phyloP scores from a whole-genome alignment of 2,113 vertebrate species.

The Oreotrochilus melanogaster region DNA sequence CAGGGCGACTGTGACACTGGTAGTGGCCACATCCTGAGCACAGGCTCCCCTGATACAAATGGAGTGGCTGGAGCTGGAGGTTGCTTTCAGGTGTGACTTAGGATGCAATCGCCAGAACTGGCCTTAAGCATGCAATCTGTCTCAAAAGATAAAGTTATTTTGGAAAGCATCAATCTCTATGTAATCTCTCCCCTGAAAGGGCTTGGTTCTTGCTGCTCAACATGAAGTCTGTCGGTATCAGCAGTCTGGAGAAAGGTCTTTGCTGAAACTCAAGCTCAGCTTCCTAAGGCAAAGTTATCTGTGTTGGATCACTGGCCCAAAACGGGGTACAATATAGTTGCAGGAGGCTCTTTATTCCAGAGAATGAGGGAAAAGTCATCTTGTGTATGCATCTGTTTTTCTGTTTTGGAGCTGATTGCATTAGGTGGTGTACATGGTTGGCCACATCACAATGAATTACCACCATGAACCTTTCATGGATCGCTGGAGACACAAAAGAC shows the following conservation, averaged over 20 bases:
- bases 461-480: background rate
- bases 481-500: slow-evolving; percentile 24
- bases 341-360: background rate
- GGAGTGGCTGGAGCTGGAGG: background rate
- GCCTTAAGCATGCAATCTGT: background rate
- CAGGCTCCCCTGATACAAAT: background rate
- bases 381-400: background rate
- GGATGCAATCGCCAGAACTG: background rate
- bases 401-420: background rate
- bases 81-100: background rate
- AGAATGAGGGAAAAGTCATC: background rate
- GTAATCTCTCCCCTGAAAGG: background rate
- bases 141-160: background rate
- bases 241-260: background rate
- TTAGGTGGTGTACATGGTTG: background rate
- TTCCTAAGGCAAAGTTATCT: background rate
- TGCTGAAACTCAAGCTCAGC: background rate
- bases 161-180: background rate
- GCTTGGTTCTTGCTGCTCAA: background rate
- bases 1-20: background rate
- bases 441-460: slow-evolving; percentile 9
- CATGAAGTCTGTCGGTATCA: background rate
- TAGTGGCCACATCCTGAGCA: background rate
- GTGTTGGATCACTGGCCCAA: background rate
- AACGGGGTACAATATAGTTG: background rate